Conservation (phyloP, 2,888 invertebrate genomes). For the Hedya salicella region DNA sequence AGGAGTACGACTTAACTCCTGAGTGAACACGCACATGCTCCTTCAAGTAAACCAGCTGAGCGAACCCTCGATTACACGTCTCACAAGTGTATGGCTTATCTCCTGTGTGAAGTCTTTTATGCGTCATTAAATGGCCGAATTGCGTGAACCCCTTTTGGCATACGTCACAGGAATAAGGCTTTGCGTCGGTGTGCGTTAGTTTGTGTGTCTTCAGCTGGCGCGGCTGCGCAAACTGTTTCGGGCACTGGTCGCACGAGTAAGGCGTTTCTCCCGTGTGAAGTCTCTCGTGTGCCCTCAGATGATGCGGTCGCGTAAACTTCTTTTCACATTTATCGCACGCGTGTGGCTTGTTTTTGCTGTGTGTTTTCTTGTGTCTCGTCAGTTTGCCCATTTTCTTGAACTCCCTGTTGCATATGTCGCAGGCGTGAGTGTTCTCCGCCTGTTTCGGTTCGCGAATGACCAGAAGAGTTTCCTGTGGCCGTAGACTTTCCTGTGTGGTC, state of each 20-base stretch:
- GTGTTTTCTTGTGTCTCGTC: no score
- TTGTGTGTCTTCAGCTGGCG: neutral
- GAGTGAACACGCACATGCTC: neutral
- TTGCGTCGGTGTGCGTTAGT: neutral
- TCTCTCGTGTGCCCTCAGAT: neutral
- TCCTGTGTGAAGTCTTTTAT: neutral
- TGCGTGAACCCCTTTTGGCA: constrained; percentile 1
- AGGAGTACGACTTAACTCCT: neutral
- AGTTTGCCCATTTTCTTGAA: no score
- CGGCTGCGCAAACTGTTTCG: neutral
- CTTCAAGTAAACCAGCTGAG: neutral
- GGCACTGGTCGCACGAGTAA: neutral
- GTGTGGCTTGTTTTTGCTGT: neutral
- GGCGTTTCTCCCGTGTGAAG: neutral
- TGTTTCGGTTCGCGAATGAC: no score
- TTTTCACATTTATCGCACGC: neutral
- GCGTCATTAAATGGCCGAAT: neutral
- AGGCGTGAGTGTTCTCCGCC: no score
- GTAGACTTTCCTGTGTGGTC: no score
- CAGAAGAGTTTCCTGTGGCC: no score
- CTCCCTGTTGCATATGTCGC: no score
- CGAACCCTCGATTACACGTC: neutral
- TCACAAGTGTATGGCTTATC: neutral
- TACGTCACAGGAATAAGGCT: neutral
- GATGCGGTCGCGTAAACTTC: neutral